These are phyloP conservation scores for Pangasius djambal DNA, from an alignment of 2,797 vertebrate genomes.

Conservation along the genomic window DNA sequence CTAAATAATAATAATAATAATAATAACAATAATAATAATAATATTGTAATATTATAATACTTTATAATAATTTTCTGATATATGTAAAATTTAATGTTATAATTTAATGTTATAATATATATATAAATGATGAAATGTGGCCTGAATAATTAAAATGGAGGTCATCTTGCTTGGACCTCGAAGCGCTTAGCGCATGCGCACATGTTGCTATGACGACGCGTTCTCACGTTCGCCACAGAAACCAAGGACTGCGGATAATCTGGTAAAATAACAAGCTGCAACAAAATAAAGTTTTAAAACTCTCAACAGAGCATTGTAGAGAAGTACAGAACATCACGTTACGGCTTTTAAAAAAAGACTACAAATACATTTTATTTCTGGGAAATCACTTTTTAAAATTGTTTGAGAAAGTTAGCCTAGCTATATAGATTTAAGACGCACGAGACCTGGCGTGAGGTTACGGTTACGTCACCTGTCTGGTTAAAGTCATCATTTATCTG, in stretches of 20 bases:
- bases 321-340: background rate
- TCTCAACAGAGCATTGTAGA: background rate
- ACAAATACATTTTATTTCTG: background rate
- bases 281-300: background rate
- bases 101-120: too few relatives aligned
- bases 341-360: background rate
- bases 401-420: background rate
- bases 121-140: background rate
- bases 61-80: too few relatives aligned
- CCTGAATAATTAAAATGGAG: background rate
- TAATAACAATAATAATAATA: too few relatives aligned
- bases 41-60: background rate
- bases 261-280: background rate
- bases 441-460: background rate
- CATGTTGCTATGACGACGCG: slow-evolving; percentile 19
- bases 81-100: too few relatives aligned
- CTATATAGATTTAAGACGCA: background rate
- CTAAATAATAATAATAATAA: too few relatives aligned
- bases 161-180: background rate
- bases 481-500: background rate
- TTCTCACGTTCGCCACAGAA: background rate
- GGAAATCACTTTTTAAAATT: background rate
- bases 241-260: background rate
- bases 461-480: background rate
- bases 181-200: background rate